Percentiles rank a stretch among this genome's conserved stretches.
These are phyloP conservation scores for Uria aalge DNA, from an alignment of 2,113 vertebrate species.

Conservation along the genomic window DNA sequence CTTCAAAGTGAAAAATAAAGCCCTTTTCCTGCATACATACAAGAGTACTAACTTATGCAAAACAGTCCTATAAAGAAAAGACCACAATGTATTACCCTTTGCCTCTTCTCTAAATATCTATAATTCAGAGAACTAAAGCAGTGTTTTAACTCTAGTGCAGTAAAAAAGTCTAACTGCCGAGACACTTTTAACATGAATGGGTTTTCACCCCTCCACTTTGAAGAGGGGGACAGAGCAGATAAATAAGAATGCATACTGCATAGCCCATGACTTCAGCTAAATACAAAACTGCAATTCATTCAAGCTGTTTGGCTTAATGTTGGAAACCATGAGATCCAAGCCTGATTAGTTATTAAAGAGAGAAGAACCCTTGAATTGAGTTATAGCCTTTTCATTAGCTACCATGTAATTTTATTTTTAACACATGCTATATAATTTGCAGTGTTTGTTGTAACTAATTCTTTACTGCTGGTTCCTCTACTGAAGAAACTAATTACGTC, in stretches of 20 bases:
- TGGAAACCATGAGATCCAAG: not conserved
- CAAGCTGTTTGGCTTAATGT: not conserved
- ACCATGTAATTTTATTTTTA: slow-evolving; percentile 38
- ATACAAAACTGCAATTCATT: slow-evolving; percentile 5
- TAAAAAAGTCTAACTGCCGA: not conserved
- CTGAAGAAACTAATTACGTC: not conserved
- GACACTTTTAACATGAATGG: not conserved
- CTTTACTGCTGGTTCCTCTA: not conserved
- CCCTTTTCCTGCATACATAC: not conserved
- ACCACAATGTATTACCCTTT: not conserved
- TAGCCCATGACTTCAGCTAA: not conserved
- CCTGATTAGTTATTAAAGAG: not conserved
- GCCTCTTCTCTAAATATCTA: not conserved
- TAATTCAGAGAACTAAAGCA: not conserved
- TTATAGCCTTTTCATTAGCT: not conserved
- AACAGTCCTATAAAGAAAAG: not conserved
- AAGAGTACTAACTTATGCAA: not conserved
- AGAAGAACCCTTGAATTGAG: not conserved
- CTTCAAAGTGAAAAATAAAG: not conserved
- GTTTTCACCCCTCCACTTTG: not conserved
- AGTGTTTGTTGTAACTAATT: slow-evolving; percentile 2
- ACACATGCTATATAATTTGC: slow-evolving; percentile 2
- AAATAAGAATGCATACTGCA: not conserved
- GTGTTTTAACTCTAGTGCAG: not conserved
- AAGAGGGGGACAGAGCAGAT: not conserved